Conservation (phyloP, 2,113 vertebrate genomes). For the Pagrus major region DNA sequence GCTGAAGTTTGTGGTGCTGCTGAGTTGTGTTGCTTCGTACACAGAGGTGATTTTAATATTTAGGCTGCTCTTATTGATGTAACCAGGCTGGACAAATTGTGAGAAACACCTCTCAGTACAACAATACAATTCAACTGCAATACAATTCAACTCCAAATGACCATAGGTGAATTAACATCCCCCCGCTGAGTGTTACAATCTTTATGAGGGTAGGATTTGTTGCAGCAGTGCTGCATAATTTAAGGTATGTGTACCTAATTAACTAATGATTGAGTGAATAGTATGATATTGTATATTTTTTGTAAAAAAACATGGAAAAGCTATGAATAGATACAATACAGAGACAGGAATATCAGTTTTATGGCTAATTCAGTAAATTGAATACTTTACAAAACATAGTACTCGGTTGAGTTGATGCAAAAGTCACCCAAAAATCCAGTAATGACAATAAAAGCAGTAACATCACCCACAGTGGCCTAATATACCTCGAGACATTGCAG, state of each 20-base stretch:
- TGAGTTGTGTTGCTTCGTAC: neutral
- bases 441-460: neutral
- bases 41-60: neutral
- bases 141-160: too few species aligned
- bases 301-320: neutral
- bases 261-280: neutral
- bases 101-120: neutral
- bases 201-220: neutral
- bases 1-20: neutral
- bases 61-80: neutral
- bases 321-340: neutral
- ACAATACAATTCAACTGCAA: neutral
- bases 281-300: neutral
- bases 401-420: neutral
- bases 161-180: neutral
- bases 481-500: neutral
- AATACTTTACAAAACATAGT: neutral
- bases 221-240: neutral
- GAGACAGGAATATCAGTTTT: neutral
- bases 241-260: neutral
- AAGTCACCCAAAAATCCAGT: neutral
- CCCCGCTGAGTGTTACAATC: too few species aligned
- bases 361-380: neutral
- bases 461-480: neutral
- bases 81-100: neutral